A percentile compares a stretch with the other conserved stretches of the same genome.
phyloP scores from a whole-genome alignment of 1,140 invertebrate species.

The Sminthurides bifidus region DNA sequence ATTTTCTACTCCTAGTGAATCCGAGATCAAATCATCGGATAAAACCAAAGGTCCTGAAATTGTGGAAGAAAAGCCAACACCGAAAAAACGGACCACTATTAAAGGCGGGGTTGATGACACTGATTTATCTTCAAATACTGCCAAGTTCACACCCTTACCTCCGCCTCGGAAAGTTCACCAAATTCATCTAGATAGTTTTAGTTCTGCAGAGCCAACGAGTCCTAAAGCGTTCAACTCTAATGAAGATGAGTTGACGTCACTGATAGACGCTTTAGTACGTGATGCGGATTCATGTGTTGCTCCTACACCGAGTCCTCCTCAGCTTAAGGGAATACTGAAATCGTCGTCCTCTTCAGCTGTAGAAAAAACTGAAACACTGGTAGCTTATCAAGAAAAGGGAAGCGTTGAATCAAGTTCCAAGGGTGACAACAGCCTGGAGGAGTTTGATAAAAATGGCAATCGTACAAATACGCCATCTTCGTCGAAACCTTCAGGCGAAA shows the following conservation, averaged over 20 bases:
- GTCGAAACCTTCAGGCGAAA: neutral
- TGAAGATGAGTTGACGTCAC: slow-evolving; percentile 26
- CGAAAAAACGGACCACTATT: neutral
- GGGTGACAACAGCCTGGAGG: neutral
- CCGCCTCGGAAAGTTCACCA: slow-evolving; percentile 26
- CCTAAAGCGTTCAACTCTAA: neutral
- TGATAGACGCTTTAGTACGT: slow-evolving; percentile 27
- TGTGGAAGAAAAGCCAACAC: neutral
- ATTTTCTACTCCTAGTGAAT: neutral
- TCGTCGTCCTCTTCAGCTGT: neutral
- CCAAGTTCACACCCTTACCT: slow-evolving; percentile 23
- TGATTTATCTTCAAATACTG: no score
- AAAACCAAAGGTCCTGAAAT: neutral
- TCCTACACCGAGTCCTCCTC: neutral
- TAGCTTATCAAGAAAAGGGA: slow-evolving; percentile 6
- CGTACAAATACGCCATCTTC: neutral
- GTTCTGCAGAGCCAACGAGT: neutral
- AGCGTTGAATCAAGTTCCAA: slow-evolving; percentile 5
- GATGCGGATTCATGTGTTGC: slow-evolving; percentile 26
- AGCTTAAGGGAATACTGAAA: neutral
- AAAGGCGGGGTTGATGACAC: no score
- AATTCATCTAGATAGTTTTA: slow-evolving; percentile 28
- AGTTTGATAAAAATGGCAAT: neutral
- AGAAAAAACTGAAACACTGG: slow-evolving; percentile 9
- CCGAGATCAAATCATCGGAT: neutral